Evolutionary conservation across 2,888 invertebrate species (phyloP).

Genomic region (Keiferia lycopersicella): DNA sequence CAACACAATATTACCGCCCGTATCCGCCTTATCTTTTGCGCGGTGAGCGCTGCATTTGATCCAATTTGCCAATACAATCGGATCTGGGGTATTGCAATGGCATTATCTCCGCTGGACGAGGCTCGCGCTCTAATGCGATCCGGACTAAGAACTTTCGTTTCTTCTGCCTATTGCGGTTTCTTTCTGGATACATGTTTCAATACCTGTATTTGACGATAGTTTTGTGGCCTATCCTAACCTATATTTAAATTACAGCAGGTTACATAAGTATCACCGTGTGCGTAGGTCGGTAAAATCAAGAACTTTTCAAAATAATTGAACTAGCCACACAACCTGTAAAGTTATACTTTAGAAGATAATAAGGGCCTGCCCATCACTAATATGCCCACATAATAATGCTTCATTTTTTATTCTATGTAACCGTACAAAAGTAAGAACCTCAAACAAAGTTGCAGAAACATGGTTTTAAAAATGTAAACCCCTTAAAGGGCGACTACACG

Average conservation of each 20-base stretch:
- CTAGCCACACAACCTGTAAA: too few relatives aligned
- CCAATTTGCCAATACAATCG: constrained; percentile 82
- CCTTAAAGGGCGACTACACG: constrained; percentile 62
- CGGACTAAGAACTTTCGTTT: constrained; percentile 62
- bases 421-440: background rate
- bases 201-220: too few relatives aligned
- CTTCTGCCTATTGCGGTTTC: constrained; percentile 40
- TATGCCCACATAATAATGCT: too few relatives aligned
- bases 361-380: too few relatives aligned
- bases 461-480: constrained; percentile 54
- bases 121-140: constrained; percentile 69
- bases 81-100: constrained; percentile 77
- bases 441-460: constrained; percentile 22
- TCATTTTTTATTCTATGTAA: too few relatives aligned
- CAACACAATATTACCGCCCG: constrained; percentile 68
- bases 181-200: background rate
- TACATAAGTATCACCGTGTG: too few relatives aligned
- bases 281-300: too few relatives aligned
- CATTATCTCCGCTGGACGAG: constrained; percentile 70
- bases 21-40: constrained; percentile 74
- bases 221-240: too few relatives aligned
- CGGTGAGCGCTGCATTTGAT: constrained; percentile 80
- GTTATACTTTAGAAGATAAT: too few relatives aligned
- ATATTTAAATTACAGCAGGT: too few relatives aligned
- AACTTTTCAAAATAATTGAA: too few relatives aligned